Base-by-base conservation (phyloP, 1,140 invertebrate species). In the Euwallacea similis region DNA sequence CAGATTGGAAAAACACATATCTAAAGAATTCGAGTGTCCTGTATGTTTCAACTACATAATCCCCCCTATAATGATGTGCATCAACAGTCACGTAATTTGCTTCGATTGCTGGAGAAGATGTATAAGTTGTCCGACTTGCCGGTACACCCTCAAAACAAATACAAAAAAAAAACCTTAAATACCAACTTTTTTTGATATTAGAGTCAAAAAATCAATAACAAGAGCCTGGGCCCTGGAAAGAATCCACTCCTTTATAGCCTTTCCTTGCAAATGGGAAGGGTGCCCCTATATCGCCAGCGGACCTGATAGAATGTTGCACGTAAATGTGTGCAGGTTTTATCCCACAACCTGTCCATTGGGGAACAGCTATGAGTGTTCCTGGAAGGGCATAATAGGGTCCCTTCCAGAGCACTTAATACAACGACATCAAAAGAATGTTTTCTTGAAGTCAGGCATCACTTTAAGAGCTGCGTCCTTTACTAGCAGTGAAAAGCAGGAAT, bases 51-150 rank as follows among this genome's bases (percentile, higher is more conserved):
- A 65, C 7, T 58, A 46, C 41, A 13, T 44, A 6, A 21, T 7
- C 7, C 66, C 66, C n/a, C 66, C 66, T 2, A 69, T 69, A 69
- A 59, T 69, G 44, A 69, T 69, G 66, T 69, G 66, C 15, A 46
- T 53, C 10, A 60, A 61, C 42, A 69, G 66, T 15, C 66, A 69
- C 54, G 61, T 69, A 7, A 69, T 69, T 21, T 69, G 66, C 15
- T 44, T 50, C 16, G 33, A 50, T 42, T 69, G 66, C 42, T 69
- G 66, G 66, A 58, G 61, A 69, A 7, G 33, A 7, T 69, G 66
- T 21, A 58, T 42, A 7, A 60, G 7, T 41, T 69, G 66, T 69
- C 66, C 66, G 7, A 69, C 58, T 21, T 69, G 66, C 58, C 56
- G 65, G 65, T 67, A 67, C 11, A 47, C 47, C 7, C 58, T 7